Conservation (phyloP, 2,113 vertebrate species). For the Dipodomys spectabilis region DNA sequence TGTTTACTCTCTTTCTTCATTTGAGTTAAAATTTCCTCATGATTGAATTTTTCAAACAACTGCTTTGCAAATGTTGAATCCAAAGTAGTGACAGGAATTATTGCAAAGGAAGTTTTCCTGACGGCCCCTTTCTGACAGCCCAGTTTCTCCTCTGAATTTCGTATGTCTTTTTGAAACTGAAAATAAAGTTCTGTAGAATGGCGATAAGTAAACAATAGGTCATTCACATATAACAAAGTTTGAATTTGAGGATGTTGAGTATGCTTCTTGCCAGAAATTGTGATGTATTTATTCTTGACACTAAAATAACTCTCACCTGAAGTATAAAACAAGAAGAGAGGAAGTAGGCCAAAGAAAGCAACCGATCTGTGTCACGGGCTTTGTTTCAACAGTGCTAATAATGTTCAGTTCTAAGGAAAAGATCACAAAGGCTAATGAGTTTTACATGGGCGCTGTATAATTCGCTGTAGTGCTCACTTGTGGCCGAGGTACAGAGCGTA, state of each 20-base stretch:
- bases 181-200: background rate
- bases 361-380: background rate
- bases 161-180: background rate
- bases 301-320: background rate
- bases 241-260: background rate
- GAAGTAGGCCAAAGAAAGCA: background rate
- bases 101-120: background rate
- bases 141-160: conserved; percentile 8
- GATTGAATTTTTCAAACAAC: background rate
- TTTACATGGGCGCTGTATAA: background rate
- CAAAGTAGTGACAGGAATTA: background rate
- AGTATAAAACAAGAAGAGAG: background rate
- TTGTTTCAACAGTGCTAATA: background rate
- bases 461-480: no score
- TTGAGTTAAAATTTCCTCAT: background rate
- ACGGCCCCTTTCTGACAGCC: background rate
- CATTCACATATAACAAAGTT: background rate
- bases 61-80: background rate
- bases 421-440: background rate
- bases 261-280: background rate
- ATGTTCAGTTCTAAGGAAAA: background rate
- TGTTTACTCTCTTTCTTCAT: background rate
- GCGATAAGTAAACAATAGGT: background rate
- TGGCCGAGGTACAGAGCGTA: no score
- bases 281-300: background rate